Conservation (phyloP, 2,113 vertebrate genomes). For the Lagopus muta region DNA sequence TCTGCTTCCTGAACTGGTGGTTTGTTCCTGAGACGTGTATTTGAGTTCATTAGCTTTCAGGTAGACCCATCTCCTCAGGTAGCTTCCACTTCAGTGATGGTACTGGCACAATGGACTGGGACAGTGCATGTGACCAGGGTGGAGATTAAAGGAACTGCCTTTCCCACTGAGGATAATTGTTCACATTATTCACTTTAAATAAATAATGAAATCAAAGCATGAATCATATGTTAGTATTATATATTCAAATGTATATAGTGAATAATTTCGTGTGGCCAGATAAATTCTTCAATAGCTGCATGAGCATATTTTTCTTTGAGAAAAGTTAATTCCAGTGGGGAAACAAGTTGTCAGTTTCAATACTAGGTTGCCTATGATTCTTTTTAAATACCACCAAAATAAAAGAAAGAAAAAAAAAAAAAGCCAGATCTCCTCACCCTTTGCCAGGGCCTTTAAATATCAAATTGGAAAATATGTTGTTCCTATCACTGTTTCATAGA, state of each 20-base stretch:
- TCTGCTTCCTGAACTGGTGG: not conserved
- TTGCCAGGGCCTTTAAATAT: not conserved
- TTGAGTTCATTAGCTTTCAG: not conserved
- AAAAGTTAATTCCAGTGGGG: not conserved
- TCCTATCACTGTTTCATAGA: not conserved
- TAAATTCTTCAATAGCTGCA: not conserved
- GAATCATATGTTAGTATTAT: not conserved
- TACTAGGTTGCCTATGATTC: not conserved
- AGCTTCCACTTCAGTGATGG: rapidly evolving
- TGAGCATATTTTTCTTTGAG: not conserved
- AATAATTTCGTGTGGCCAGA: not conserved
- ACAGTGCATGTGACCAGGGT: not conserved
- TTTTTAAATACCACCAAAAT: not conserved
- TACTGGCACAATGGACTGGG: not conserved
- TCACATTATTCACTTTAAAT: not conserved
- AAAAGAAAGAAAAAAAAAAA: not conserved
- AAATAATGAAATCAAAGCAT: not conserved
- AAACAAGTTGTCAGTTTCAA: not conserved
- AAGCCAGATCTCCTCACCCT: not conserved
- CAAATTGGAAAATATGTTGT: not conserved
- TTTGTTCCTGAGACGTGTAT: not conserved
- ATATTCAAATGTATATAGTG: not conserved
- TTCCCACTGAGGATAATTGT: not conserved
- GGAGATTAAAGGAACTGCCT: not conserved
- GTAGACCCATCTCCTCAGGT: rapidly evolving